phyloP scores from a whole-genome alignment of 2,797 vertebrate genomes.

The Huso huso region DNA sequence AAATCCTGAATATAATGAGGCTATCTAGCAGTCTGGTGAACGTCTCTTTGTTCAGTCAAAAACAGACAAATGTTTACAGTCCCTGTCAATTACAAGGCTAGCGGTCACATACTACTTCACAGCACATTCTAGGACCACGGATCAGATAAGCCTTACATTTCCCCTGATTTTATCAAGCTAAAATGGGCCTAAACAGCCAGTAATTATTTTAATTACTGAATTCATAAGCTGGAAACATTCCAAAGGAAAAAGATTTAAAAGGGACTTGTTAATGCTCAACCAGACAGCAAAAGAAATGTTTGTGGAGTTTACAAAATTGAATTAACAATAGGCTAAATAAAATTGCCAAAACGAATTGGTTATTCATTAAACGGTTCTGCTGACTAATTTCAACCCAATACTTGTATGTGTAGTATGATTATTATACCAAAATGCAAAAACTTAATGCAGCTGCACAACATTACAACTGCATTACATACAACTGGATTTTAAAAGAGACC shows the following conservation, averaged over 20 bases:
- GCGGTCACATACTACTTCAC: slow-evolving; percentile 15
- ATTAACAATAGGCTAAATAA: no score
- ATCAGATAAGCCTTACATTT: slow-evolving; percentile 27
- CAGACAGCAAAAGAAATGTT: slow-evolving; percentile 35
- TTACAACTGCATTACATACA: neutral
- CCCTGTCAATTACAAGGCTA: neutral
- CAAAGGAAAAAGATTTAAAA: slow-evolving; percentile 15
- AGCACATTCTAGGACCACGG: slow-evolving; percentile 5
- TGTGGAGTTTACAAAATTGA: slow-evolving; percentile 12
- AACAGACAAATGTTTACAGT: neutral
- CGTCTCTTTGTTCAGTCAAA: neutral
- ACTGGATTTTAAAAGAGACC: no score
- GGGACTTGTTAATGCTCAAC: slow-evolving; percentile 31
- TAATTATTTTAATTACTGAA: slow-evolving; percentile 16
- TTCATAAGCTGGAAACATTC: slow-evolving; percentile 7
- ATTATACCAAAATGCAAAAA: no score
- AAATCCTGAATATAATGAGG: no score
- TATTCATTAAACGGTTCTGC: no score
- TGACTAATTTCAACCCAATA: no score
- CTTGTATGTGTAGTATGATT: no score
- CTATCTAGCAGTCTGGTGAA: no score
- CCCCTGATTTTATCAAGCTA: slow-evolving; percentile 28
- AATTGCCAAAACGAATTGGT: no score
- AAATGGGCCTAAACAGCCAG: slow-evolving; percentile 13
- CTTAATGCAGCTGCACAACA: neutral